Evolutionary conservation across 2,888 invertebrate genomes (phyloP), one percentile per base, ranked within the genome.

Genomic region (Cheiracanthium punctorium): DNA sequence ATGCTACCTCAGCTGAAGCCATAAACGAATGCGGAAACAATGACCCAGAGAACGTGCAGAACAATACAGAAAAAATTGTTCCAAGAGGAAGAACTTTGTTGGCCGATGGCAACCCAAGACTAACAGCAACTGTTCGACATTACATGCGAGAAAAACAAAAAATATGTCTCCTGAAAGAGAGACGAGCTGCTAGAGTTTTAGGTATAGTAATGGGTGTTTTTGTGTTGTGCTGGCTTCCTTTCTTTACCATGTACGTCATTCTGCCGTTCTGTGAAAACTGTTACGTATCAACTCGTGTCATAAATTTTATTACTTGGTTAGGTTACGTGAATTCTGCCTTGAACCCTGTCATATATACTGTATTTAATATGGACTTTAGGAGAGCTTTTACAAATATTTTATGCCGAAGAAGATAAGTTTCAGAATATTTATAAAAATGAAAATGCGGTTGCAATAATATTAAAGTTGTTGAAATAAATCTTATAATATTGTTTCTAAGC

Each of bases 141-240:
- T 92, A 92, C 89, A 91, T 92, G 81, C 92, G 92, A 79, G 92
- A 92, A 89, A 92, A 92, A 86, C 92, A 93, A 89, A 91, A 91
- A 82, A 93, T 98, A 90, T 98, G 98, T 0, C 92, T 98, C 88
- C 97, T 97, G 0, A 96, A 98, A 91, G 99, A 99, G 91, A 93
- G 98, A 80, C 94, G 98, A 52, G 98, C 98, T 0, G 98, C 98
- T 0, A 93, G 98, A 76, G 98, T 98, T 0, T 93, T 99, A 1
- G 98, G 98, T 29, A 98, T 99, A 80, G 98, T 99, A 82, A 98
- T 99, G 95, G 98, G 98, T 7, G 98, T 98, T 0, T 99, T 99
- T 91, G 97, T 98, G 72, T 95, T 98, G 12, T 98, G 98, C 92
- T 99, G 98, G 99, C 93, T 98, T 88, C 99, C 99, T 2, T 99